These are phyloP conservation scores for Thecophora atra DNA, from an alignment of 2,888 invertebrate species.

Conservation along the genomic window DNA sequence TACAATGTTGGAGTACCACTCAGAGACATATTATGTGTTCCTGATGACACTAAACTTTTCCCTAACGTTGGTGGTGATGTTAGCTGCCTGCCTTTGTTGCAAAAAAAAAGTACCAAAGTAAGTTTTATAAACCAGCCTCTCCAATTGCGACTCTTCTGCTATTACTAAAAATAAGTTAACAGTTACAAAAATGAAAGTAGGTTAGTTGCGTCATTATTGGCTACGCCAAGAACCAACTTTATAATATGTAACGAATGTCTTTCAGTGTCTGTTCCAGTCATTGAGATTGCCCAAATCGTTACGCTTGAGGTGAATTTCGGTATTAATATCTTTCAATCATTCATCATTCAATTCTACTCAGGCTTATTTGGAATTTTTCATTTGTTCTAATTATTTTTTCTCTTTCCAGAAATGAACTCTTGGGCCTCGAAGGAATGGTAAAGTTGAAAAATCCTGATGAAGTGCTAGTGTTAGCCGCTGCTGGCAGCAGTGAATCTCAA, in stretches of 20 bases:
- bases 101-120: slow-evolving; percentile 80
- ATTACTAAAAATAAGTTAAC: no score
- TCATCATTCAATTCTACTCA: background rate
- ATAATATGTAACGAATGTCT: background rate
- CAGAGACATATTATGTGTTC: slow-evolving; percentile 47
- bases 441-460: slow-evolving; percentile 77
- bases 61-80: slow-evolving; percentile 67
- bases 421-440: slow-evolving; percentile 78
- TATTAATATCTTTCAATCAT: background rate
- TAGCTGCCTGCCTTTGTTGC: slow-evolving; percentile 79
- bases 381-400: background rate
- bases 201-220: slow-evolving; percentile 5
- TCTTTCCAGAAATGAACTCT: slow-evolving; percentile 72
- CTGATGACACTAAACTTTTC: slow-evolving; percentile 63
- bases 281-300: slow-evolving; percentile 13
- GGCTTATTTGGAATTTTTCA: background rate
- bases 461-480: slow-evolving; percentile 65
- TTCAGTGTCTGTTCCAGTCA: slow-evolving; percentile 41
- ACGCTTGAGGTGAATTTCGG: slow-evolving; percentile 16
- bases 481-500: slow-evolving; percentile 59
- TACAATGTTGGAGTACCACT: slow-evolving; percentile 24
- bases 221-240: slow-evolving; percentile 30
- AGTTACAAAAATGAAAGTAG: background rate
- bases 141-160: background rate
- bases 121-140: slow-evolving; percentile 54